A percentile compares a stretch with the other conserved stretches of the same genome.
Evolutionary conservation across 2,888 invertebrate species (phyloP).

Genomic region (Oegoconia quadripuncta): DNA sequence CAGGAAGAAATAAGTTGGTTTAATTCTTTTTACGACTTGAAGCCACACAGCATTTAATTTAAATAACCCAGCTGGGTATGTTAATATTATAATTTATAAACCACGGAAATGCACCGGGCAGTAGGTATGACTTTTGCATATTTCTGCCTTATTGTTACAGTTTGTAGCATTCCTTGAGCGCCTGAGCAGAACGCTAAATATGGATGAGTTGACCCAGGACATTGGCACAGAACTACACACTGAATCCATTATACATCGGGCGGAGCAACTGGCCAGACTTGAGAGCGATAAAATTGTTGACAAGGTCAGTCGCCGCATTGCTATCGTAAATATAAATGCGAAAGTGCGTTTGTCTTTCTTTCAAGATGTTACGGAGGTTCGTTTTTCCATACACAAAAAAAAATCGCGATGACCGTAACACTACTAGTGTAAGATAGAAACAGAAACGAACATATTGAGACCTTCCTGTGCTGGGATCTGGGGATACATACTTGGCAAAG

Average conservation of each 20-base stretch:
- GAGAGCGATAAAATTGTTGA: conserved; percentile 91
- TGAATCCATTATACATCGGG: conserved; percentile 90
- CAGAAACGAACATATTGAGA: too few species aligned
- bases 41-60: background rate
- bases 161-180: conserved; percentile 91
- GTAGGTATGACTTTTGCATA: conserved; percentile 10
- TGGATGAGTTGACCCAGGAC: conserved; percentile 90
- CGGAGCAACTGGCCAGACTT: conserved; percentile 89
- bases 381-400: too few species aligned
- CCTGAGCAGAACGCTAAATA: conserved; percentile 88
- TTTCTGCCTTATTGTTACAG: conserved; percentile 60
- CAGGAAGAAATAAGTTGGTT: too few species aligned
- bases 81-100: conserved; percentile 10
- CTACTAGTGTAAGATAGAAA: too few species aligned
- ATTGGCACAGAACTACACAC: conserved; percentile 90
- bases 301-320: conserved; percentile 82
- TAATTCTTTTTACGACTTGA: conserved; percentile 1
- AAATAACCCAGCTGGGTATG: conserved; percentile 11
- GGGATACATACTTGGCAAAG: too few species aligned
- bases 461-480: too few species aligned
- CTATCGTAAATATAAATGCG: too few species aligned
- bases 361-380: too few species aligned
- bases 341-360: too few species aligned
- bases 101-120: conserved; percentile 14
- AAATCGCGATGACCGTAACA: too few species aligned